phyloP scores from a whole-genome alignment of 2,113 vertebrate genomes.

The Cnemophilus loriae region DNA sequence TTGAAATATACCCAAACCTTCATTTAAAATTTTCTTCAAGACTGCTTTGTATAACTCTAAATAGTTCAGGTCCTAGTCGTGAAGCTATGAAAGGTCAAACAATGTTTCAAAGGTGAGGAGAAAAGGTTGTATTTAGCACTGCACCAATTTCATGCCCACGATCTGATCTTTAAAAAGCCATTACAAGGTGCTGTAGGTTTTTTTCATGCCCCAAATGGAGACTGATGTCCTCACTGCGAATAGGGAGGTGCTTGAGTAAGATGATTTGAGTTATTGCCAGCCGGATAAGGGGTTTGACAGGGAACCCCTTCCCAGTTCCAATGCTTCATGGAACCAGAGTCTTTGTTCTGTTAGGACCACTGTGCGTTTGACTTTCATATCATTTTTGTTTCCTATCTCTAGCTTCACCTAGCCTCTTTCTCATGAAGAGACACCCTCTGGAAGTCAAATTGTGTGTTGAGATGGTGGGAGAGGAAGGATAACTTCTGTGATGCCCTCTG shows the following conservation, averaged over 20 bases:
- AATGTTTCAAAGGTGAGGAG: not conserved
- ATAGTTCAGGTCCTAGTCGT: not conserved
- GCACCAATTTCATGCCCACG: not conserved
- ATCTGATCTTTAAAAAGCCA: not conserved
- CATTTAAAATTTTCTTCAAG: not conserved
- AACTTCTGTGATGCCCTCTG: not conserved
- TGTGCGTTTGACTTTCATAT: fast-evolving
- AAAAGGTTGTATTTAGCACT: not conserved
- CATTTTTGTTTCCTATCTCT: fast-evolving
- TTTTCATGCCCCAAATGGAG: not conserved
- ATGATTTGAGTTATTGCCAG: not conserved
- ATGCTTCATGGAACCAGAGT: not conserved
- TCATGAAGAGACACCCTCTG: not conserved
- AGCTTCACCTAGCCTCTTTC: not conserved
- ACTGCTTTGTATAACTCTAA: not conserved
- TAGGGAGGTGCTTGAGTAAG: not conserved
- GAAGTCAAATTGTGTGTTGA: not conserved
- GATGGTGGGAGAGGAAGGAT: not conserved
- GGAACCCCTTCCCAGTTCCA: not conserved
- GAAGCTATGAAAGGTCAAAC: not conserved
- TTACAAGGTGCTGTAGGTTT: not conserved
- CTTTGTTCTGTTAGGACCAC: not conserved
- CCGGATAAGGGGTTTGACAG: not conserved
- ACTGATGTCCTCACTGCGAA: not conserved
- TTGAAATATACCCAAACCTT: not conserved